Base-by-base conservation (phyloP, 2,888 invertebrate species). In the Xanthorhoe spadicearia region DNA sequence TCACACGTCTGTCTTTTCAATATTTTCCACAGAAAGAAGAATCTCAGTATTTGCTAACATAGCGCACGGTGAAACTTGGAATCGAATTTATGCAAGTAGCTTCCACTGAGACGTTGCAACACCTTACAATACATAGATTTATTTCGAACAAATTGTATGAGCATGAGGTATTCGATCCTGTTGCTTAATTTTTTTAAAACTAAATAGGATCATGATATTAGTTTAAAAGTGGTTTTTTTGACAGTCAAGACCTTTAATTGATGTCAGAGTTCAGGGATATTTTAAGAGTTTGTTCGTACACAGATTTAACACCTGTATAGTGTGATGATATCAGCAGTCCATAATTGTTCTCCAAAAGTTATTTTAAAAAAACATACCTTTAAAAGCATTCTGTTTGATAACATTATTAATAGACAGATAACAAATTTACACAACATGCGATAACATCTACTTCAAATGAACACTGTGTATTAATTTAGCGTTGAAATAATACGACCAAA, bases 31-130 rank as follows among this genome's bases (percentile, higher is more conserved):
- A 46, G 52, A 66, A 55, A 62, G 52, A 61, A 64, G 58, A 68
- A 68, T 70, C 67, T 67, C 61, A 35, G 70, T 57, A 63, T 66
- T 66, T 55, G 63, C 65, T 65, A 58, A 56, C 15, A 59, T 46
- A 58, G 51, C 61, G 64, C 58, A 65, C 51, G 59, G 61, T 66
- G 64, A 51, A 64, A 63, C 57, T 63, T 64, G 63, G 61, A 72
- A 68, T 72, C 64, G 67, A 69, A 69, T 72, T 69, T 66, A 68
- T 66, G 59, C 59, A 66, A 66, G 57, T 64, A 68, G 68, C 61
- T 69, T 57, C 49, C 55, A 55, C 38, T 51, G 62, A 57, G 28
- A 43, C 52, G 46, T 8, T 57, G 50, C 63, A 53, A 56, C 56
- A 56, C 50, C 46, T 10, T 28, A 55, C 61, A 62, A 57, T 55